These are phyloP conservation scores for Drosophila virilis DNA, from an alignment of 1,140 invertebrate species.

Conservation along the genomic window DNA sequence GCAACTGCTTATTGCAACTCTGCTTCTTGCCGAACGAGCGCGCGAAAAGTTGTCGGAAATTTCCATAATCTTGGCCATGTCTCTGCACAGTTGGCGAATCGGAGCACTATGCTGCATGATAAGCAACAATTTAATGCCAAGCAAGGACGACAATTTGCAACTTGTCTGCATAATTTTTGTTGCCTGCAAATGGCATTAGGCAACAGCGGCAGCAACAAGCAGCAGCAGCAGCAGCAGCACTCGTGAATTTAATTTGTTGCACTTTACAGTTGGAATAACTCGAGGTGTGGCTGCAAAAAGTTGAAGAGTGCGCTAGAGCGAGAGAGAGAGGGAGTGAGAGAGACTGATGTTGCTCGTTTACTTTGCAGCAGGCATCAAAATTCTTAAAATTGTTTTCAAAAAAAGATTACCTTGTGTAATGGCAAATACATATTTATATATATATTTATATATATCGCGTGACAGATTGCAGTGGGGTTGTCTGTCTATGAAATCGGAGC, in stretches of 20 bases:
- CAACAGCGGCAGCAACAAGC: constrained; percentile 34
- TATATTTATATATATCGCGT: constrained; percentile 42
- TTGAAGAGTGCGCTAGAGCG: constrained; percentile 16
- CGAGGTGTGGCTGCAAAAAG: constrained; percentile 52
- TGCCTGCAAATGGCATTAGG: constrained; percentile 52
- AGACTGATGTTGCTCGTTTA: not conserved
- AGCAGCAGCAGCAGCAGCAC: constrained; percentile 43
- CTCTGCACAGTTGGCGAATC: constrained; percentile 33
- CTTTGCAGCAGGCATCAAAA: not conserved
- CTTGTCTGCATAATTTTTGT: constrained; percentile 69
- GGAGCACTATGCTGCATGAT: constrained; percentile 53
- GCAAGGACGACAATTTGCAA: constrained; percentile 56
- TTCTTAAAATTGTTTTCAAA: constrained; percentile 16
- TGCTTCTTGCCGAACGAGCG: constrained; percentile 25
- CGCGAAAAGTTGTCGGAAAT: constrained; percentile 54
- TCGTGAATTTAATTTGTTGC: constrained; percentile 78
- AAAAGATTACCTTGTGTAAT: constrained; percentile 25
- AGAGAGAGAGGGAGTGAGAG: not conserved
- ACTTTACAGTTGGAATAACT: constrained; percentile 79
- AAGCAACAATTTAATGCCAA: constrained; percentile 65
- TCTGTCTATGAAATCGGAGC: constrained; percentile 12
- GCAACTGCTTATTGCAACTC: constrained; percentile 45
- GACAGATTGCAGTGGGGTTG: constrained; percentile 31
- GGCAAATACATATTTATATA: constrained; percentile 16
- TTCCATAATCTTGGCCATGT: constrained; percentile 74